phyloP scores from a whole-genome alignment of 2,888 invertebrate species.

The Sabatieria punctata region DNA sequence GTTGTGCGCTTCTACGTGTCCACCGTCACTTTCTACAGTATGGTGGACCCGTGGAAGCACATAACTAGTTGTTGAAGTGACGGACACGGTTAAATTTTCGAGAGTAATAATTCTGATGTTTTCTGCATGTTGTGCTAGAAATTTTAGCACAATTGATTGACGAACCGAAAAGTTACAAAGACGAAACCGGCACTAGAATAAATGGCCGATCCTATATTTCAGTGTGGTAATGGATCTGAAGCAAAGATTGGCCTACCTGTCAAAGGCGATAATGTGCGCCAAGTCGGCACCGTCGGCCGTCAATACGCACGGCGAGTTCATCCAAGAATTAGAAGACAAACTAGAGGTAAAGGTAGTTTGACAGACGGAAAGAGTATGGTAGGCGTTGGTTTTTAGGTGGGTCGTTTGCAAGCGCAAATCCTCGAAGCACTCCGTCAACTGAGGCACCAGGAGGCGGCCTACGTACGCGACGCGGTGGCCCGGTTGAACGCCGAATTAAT shows the following conservation, averaged over 20 bases:
- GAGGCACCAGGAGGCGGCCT: slow-evolving; percentile 33
- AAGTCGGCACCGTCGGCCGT: slow-evolving; percentile 44
- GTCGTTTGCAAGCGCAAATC: slow-evolving; percentile 36
- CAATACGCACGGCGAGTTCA: slow-evolving; percentile 47
- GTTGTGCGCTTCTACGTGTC: no score
- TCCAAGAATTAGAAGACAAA: slow-evolving; percentile 77
- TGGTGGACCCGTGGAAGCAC: no score
- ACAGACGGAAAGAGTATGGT: no score
- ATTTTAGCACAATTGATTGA: no score
- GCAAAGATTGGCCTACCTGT: slow-evolving; percentile 72
- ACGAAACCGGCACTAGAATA: no score
- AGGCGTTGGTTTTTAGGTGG: slow-evolving; percentile 1
- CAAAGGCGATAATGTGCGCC: slow-evolving; percentile 84
- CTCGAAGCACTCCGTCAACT: slow-evolving; percentile 45
- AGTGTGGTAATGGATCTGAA: slow-evolving; percentile 56
- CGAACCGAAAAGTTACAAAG: no score
- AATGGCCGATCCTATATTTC: no score
- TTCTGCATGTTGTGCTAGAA: no score
- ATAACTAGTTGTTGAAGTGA: no score
- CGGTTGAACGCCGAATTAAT: slow-evolving; percentile 62
- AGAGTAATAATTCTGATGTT: no score
- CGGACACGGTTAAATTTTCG: no score
- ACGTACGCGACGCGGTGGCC: slow-evolving; percentile 42
- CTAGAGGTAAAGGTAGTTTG: slow-evolving; percentile 70
- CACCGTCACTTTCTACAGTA: no score